These are phyloP conservation scores for Macrosteles quadrilineatus DNA, from an alignment of 1,140 invertebrate genomes.

Conservation along the genomic window DNA sequence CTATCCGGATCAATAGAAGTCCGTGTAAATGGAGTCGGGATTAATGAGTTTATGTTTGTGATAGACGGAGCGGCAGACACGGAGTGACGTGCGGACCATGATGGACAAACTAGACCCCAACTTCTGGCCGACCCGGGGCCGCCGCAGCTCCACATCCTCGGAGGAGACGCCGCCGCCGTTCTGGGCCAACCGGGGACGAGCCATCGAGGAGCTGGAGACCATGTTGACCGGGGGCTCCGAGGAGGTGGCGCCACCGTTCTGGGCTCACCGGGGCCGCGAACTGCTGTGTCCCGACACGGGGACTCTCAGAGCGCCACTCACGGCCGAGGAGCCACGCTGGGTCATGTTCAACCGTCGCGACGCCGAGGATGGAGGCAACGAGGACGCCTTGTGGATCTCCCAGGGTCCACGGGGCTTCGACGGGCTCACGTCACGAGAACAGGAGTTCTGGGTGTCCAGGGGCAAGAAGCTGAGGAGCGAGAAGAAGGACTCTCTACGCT, in stretches of 20 bases:
- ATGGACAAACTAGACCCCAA: slow-evolving; percentile 36
- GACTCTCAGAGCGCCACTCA: slow-evolving; percentile 22
- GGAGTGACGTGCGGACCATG: slow-evolving; percentile 36
- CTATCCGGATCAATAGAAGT: too few relatives aligned
- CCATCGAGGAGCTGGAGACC: slow-evolving; percentile 16
- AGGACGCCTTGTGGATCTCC: neutral
- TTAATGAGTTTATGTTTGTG: too few relatives aligned
- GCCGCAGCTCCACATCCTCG: slow-evolving; percentile 14
- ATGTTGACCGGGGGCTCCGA: neutral
- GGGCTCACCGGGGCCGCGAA: slow-evolving; percentile 23
- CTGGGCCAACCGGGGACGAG: slow-evolving; percentile 30
- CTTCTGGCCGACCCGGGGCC: slow-evolving; percentile 38
- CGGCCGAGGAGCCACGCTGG: slow-evolving; percentile 36
- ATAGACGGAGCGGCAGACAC: slow-evolving; percentile 8
- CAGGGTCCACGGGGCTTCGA: slow-evolving; percentile 22
- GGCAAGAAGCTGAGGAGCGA: slow-evolving; percentile 22
- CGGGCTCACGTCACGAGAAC: slow-evolving; percentile 13
- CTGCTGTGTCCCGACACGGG: slow-evolving; percentile 29
- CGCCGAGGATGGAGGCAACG: slow-evolving; percentile 19
- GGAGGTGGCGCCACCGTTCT: slow-evolving; percentile 26
- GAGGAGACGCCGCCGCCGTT: slow-evolving; percentile 28
- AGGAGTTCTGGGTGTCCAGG: slow-evolving; percentile 31
- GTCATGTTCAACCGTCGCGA: slow-evolving; percentile 34
- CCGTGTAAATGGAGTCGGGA: too few relatives aligned
- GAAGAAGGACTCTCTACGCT: slow-evolving; percentile 1